Base-by-base conservation (phyloP, 2,797 vertebrate species). In the Darevskia nairensis region DNA sequence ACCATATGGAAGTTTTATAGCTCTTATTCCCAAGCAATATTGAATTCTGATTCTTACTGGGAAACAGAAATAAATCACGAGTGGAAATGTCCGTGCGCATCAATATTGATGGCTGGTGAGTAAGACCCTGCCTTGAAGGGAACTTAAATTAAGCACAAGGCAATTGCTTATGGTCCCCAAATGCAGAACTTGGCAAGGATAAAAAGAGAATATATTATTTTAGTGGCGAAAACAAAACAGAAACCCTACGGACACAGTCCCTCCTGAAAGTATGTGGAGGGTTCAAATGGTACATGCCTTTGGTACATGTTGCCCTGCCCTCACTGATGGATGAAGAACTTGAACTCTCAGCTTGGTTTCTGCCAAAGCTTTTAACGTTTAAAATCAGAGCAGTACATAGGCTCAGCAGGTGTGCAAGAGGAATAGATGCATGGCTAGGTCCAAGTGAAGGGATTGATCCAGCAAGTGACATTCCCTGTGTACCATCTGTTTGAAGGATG, bases 31-130 rank as follows among this genome's bases (percentile, higher is more conserved):
- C 4, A 83, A 89, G 92, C 46, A 91, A 90, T 92, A 87, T 6
- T 95, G 93, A 92, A 89, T 93, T 92, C 84, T 89, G 93, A 85
- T 92, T 89, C 4, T 88, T 91, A 92, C 80, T 94, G 50, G 87
- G 89, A 94, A 94, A 89, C 61, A 91, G 0, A 9, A 94, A 68
- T 85, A 69, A 81, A 89, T 90, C 77, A 78, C 46, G 82, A 77
- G 86, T 89, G 92, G 93, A 89, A 91, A 84, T 21, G n/a, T 78
- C 82, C 50, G 15, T n/a, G 74, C 80, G 75, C 69, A 29, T 88
- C 84, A 44, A 8, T 25, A 3, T 89, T 72, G 79, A 8, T 3
- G 0, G 86, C 84, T 72, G 80, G 82, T 90, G 50, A 55, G 50
- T 76, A 17, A 78, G 85, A 77, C 41, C 15, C 66, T 71, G 80